Base-by-base conservation (phyloP, 2,888 invertebrate genomes). In the Anthophora plumipes region DNA sequence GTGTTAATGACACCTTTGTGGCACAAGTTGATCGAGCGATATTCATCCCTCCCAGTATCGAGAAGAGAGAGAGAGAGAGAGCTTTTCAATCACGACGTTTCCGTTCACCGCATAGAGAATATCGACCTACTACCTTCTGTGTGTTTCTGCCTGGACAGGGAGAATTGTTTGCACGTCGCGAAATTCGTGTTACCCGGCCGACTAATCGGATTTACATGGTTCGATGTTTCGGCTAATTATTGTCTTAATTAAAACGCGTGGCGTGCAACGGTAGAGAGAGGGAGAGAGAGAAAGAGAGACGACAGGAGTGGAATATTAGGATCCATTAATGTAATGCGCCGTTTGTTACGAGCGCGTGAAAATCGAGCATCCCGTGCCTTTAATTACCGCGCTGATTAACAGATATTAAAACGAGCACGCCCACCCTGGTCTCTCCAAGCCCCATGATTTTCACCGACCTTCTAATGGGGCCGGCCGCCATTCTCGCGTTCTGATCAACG, bases 241-340 rank as follows among this genome's bases (percentile, higher is more conserved):
- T 74, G 78, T 84, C 77, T 87, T 90, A 89, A 89, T 89, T 89
- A 88, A 89, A 88, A 88, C 82, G 84, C 80, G 86, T 74, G 69
- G 22, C 69, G 63, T 20, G 64, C 25, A 37, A 31, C 52, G 7
- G 20, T 61, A 17, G 70, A 67, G 75, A 52, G 48, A 60, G 66
- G 46, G 12, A 12, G 25, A 54, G 20, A 8, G 67, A 55, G 67
- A 55, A n/a, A n/a, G n/a, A n/a, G n/a, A n/a, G 14, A 2, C 41
- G 5, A 7, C 14, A n/a, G 39, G 20, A 20, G 12, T 20, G 31
- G 79, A 74, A 82, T 82, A 86, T 86, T 85, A 86, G 85, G 80
- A 83, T 83, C 82, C 89, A 89, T 89, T 89, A 90, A 88, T 84
- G 85, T 86, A 89, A 89, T 87, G 86, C 81, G 60, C 63, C 81